Base-by-base conservation (phyloP, 2,888 invertebrate species). In the Diarsia mendica region DNA sequence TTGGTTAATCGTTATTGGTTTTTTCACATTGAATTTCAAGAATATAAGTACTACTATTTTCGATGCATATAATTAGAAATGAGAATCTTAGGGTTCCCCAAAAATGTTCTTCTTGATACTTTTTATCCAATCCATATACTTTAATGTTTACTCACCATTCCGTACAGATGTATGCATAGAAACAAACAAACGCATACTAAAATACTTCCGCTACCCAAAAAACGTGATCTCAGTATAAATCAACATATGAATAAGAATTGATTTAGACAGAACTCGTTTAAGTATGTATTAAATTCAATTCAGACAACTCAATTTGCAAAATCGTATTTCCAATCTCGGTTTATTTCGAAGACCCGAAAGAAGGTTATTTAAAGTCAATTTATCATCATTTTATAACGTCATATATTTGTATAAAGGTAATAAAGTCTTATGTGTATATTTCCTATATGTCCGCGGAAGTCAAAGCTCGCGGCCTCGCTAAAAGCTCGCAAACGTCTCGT, bases 391-490 rank as follows among this genome's bases (percentile, higher is more conserved):
- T 70, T 72, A 58, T 61, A 77, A 68, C 48, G 67, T 72, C 58
- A 58, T 69, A 67, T 80, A 79, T 81, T 73, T 72, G 39, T 76
- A 11, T 70, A 64, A 39, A 65, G 18, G 49, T 76, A 76, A 76
- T 85, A 76, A 79, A 78, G 10, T 67, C 28, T 46, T 53, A 66
- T 68, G 28, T 75, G 55, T 76, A 81, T 80, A 64, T 90, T 88
- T 90, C 88, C 87, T 88, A 87, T 80, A 83, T 82, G 61, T 79
- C 85, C 79, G 70, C 91, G 92, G 91, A 92, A 92, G 91, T 91
- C 82, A 77, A 86, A 85, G 74, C 84, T 83, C 82, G 77, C 83
- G 90, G 86, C 89, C 90, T 73, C 72, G 77, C 79, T 75, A 83
- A 86, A 87, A 86, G 77, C 75, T 82, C 75, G 69, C 78, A 70